Percentiles rank a stretch among this genome's conserved stretches.
phyloP scores from a whole-genome alignment of 2,888 invertebrate species.

The Meghimatium bilineatum region DNA sequence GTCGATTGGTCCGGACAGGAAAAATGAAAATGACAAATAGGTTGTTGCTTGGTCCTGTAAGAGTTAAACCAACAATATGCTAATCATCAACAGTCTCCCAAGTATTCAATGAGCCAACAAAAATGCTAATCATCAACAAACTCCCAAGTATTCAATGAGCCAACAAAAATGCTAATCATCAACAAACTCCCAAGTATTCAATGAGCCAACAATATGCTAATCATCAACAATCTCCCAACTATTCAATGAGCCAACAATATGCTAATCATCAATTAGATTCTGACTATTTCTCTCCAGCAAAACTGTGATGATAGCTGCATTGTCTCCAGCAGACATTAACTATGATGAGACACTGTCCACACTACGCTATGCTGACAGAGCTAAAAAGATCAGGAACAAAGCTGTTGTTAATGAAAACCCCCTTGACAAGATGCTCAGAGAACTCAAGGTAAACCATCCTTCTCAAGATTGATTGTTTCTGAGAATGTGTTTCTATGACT shows the following conservation, averaged over 20 bases:
- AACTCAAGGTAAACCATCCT: conserved; percentile 70
- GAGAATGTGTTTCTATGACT: not conserved
- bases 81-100: too few species aligned
- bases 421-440: conserved; percentile 76
- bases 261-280: not conserved
- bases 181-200: too few species aligned
- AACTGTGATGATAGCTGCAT: conserved; percentile 78
- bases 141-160: too few species aligned
- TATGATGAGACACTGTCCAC: conserved; percentile 77
- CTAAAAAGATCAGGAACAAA: conserved; percentile 77
- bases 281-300: conserved; percentile 68
- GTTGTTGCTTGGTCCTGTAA: too few species aligned
- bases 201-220: too few species aligned
- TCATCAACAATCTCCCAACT: not conserved
- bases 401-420: conserved; percentile 78
- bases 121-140: too few species aligned
- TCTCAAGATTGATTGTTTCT: not conserved
- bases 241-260: not conserved
- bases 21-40: too few species aligned
- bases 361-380: conserved; percentile 77
- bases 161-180: too few species aligned
- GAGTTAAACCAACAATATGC: too few species aligned
- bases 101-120: too few species aligned
- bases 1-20: too few species aligned
- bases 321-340: conserved; percentile 78